phyloP scores from a whole-genome alignment of 2,888 invertebrate species.

The Noctua janthe region DNA sequence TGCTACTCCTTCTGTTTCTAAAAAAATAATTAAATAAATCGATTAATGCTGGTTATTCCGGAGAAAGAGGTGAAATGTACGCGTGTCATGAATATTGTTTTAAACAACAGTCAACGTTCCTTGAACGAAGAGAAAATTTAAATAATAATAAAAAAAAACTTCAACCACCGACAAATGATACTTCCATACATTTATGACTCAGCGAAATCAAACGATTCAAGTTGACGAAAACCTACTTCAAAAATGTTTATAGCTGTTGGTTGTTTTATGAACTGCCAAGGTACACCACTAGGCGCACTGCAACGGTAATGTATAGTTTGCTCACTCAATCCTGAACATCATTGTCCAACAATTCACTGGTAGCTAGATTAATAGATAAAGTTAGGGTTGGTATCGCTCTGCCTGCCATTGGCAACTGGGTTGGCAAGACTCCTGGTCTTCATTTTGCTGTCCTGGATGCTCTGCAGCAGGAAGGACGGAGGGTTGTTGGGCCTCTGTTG shows the following conservation, averaged over 20 bases:
- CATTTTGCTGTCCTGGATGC: slow-evolving; percentile 84
- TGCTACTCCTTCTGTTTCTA: not conserved
- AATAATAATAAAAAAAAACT: not conserved
- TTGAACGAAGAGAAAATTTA: not conserved
- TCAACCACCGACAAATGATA: not conserved
- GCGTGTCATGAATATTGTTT: not conserved
- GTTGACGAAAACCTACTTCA: not conserved
- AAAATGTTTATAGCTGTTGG: not conserved
- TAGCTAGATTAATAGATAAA: slow-evolving; percentile 79
- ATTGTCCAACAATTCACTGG: slow-evolving; percentile 11
- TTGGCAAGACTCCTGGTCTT: slow-evolving; percentile 76
- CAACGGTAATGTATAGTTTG: slow-evolving; percentile 11
- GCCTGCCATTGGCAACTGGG: slow-evolving; percentile 77
- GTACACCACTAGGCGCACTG: not conserved
- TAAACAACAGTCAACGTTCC: not conserved
- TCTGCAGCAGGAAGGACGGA: slow-evolving; percentile 86
- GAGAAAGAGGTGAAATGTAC: not conserved
- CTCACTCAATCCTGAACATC: slow-evolving; percentile 16
- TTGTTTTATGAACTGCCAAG: slow-evolving; percentile 6
- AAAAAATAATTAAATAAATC: not conserved
- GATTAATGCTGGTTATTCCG: not conserved
- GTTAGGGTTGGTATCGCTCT: slow-evolving; percentile 86
- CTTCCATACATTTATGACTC: not conserved
- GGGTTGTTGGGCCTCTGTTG: slow-evolving; percentile 75
- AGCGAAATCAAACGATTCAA: not conserved